These are phyloP conservation scores for Geotrupes spiniger DNA, from an alignment of 2,888 invertebrate species.

Conservation along the genomic window DNA sequence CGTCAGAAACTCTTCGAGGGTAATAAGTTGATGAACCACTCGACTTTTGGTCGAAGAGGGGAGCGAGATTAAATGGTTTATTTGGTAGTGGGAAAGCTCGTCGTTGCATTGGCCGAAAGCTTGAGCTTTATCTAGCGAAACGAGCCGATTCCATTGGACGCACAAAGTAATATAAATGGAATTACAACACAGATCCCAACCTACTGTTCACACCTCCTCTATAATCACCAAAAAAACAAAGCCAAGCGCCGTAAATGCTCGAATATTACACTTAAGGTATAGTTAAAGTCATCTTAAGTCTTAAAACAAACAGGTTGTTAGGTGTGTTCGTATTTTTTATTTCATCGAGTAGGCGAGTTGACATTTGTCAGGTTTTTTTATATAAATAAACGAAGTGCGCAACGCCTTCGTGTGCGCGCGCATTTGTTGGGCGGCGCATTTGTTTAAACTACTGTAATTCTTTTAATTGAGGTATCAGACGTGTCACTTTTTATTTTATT, in stretches of 20 bases:
- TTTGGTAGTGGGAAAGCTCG: constrained; percentile 30
- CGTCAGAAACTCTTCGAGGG: constrained; percentile 46
- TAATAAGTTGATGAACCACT: constrained; percentile 44
- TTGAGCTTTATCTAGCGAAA: constrained; percentile 28
- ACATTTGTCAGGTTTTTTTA: constrained; percentile 34
- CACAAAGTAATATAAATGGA: constrained; percentile 40
- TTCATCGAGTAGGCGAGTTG: constrained; percentile 39
- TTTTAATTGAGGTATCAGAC: constrained; percentile 41
- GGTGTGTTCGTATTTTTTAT: constrained; percentile 32
- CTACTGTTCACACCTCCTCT: constrained; percentile 41
- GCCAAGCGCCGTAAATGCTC: constrained; percentile 32
- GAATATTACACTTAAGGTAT: constrained; percentile 45
- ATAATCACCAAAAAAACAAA: constrained; percentile 31
- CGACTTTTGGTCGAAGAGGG: constrained; percentile 35
- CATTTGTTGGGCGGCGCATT: constrained; percentile 34
- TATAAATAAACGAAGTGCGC: constrained; percentile 20
- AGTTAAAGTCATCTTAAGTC: constrained; percentile 34
- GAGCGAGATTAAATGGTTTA: constrained; percentile 35
- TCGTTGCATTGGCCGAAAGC: constrained; percentile 32
- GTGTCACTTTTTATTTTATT: constrained; percentile 34
- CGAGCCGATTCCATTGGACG: constrained; percentile 35
- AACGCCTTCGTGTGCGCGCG: constrained; percentile 42
- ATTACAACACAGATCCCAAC: constrained; percentile 36
- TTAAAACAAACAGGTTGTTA: constrained; percentile 44
- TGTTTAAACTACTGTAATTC: constrained; percentile 31